Evolutionary conservation across 2,888 invertebrate genomes (phyloP).

Genomic region (Ganaspis brasiliensis): DNA sequence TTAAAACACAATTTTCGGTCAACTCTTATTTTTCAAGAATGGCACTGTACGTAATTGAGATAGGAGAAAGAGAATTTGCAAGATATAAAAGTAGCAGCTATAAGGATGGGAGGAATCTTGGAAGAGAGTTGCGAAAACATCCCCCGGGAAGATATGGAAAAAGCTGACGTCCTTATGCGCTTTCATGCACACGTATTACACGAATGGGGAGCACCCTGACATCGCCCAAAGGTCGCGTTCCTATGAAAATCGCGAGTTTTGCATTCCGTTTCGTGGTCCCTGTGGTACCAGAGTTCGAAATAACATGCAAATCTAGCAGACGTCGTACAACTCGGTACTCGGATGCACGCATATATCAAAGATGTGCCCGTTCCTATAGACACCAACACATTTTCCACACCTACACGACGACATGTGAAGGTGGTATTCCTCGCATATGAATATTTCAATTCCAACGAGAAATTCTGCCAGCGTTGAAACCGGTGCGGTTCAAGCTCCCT

Average conservation of each 20-base stretch:
- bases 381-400: slow-evolving; percentile 32
- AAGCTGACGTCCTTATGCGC: slow-evolving; percentile 58
- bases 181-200: slow-evolving; percentile 54
- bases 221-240: slow-evolving; percentile 59
- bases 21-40: too few species aligned
- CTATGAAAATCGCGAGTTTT: slow-evolving; percentile 70
- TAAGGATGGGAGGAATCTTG: slow-evolving; percentile 3
- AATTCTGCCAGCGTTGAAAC: slow-evolving; percentile 71
- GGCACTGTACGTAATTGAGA: too few species aligned
- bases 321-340: slow-evolving; percentile 41
- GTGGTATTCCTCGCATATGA: slow-evolving; percentile 68
- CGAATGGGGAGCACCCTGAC: slow-evolving; percentile 45
- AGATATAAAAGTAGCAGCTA: too few species aligned
- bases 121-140: slow-evolving; percentile 42
- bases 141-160: slow-evolving; percentile 54
- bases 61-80: too few species aligned
- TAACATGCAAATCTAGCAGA: slow-evolving; percentile 76
- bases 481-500: slow-evolving; percentile 57
- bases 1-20: too few species aligned
- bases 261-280: slow-evolving; percentile 69
- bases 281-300: slow-evolving; percentile 72
- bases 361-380: background rate
- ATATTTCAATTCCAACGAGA: slow-evolving; percentile 74
- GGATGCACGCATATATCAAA: slow-evolving; percentile 46
- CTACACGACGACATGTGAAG: slow-evolving; percentile 27